A percentile compares a stretch with the other conserved stretches of the same genome.
Conservation (phyloP, 2,113 vertebrate species). For the Megaptera novaeangliae region DNA sequence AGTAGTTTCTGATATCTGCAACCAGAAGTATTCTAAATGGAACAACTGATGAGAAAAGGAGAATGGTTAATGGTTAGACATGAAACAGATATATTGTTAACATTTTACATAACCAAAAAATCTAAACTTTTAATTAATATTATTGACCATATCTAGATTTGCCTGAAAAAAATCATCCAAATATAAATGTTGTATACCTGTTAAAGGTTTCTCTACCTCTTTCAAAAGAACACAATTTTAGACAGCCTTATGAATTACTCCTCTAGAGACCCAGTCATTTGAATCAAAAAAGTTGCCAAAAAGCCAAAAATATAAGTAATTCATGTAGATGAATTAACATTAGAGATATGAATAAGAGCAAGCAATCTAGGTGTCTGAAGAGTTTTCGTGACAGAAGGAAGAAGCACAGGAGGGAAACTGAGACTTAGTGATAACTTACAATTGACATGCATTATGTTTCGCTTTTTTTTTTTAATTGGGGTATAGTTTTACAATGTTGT, state of each 20-base stretch:
- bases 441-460: neutral
- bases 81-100: neutral
- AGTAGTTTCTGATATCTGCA: neutral
- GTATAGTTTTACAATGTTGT: no score
- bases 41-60: neutral
- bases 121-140: neutral
- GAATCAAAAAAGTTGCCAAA: neutral
- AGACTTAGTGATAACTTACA: neutral
- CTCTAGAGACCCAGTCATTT: neutral
- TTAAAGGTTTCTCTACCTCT: neutral
- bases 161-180: neutral
- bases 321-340: neutral
- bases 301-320: neutral
- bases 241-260: neutral
- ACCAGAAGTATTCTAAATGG: neutral
- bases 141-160: neutral
- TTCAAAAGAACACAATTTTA: neutral
- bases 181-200: neutral
- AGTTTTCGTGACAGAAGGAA: neutral
- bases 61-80: neutral
- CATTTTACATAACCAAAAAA: neutral
- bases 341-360: neutral
- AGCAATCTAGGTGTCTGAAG: neutral
- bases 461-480: no score
- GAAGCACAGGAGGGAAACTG: neutral